Evolutionary conservation across 2,113 vertebrate genomes (phyloP), one percentile per base, ranked within the genome.

Genomic region (Setophaga petechia): DNA sequence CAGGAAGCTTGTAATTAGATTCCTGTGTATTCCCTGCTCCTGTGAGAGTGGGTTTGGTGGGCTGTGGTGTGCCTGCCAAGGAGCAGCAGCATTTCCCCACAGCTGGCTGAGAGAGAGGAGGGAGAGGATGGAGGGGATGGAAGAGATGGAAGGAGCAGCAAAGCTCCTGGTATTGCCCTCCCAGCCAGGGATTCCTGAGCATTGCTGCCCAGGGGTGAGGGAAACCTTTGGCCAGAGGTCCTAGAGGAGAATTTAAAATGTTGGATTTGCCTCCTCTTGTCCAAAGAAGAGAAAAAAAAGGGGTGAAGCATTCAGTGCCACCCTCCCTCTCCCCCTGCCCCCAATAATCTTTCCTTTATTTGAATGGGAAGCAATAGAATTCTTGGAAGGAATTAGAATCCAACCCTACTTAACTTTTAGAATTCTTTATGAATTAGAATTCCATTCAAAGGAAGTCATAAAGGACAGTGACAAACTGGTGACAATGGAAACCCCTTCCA

Each of bases 11-110:
- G n/a, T 79, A 79, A 51, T 82, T 59, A 90, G 62, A 90, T 46
- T n/a, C 55, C 83, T 37, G 75, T 46, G 52, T 41, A 33, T 58
- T 82, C 57, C 67, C 67, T 62, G 46, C 78, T 71, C 62, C 22
- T 67, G 51, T 67, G 37, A 67, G 79, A 62, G 47, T 3, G 35
- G 31, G 51, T 81, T 95, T 58, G 75, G 74, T 62, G 43, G 47
- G 43, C 57, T 79, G 9, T 3, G 8, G 9, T 2, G 1, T 12
- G n/a, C 1, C 0, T 52, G 37, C 43, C 2, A 1, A 33, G 79
- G 59, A 78, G 37, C 33, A 79, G 62, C 43, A n/a, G 15, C 2
- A 0, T 55, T 46, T 92, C 44, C 30, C 22, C 52, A 59, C 28
- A 28, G 25, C n/a, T 79, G 21, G 5, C 47, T 10, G 15, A 54